Evolutionary conservation across 2,797 vertebrate species (phyloP).

Genomic region (Lates japonicus): DNA sequence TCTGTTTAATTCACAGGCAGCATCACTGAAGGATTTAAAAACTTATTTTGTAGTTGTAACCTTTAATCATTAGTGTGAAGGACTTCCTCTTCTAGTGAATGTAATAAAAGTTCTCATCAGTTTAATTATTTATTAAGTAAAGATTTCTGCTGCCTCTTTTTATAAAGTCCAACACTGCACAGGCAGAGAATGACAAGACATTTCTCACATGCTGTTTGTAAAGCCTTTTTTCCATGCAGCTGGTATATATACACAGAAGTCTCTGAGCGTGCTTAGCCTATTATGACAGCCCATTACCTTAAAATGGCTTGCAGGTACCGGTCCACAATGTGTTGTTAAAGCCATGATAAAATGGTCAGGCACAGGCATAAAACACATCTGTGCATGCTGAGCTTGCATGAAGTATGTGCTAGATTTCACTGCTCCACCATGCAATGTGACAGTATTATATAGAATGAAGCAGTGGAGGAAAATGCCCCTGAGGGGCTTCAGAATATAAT

Average conservation of each 20-base stretch:
- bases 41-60: background rate
- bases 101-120: conserved; percentile 19
- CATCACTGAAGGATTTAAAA: background rate
- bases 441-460: conserved; percentile 37
- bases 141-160: conserved; percentile 9
- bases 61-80: background rate
- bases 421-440: conserved; percentile 19
- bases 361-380: conserved; percentile 2
- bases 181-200: background rate
- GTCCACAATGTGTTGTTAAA: conserved; percentile 7
- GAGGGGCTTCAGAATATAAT: conserved; percentile 55
- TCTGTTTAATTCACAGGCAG: background rate
- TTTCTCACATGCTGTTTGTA: background rate
- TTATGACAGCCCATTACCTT: background rate
- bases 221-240: background rate
- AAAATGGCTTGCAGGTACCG: background rate
- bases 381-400: background rate
- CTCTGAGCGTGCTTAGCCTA: background rate
- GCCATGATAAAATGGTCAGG: conserved; percentile 2
- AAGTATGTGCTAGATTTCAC: background rate
- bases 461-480: conserved; percentile 41
- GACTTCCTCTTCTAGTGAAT: background rate
- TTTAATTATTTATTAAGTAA: conserved; percentile 8
- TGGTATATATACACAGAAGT: background rate
- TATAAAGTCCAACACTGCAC: background rate